Base-by-base conservation (phyloP, 2,888 invertebrate genomes). In the Melanostoma scalare region DNA sequence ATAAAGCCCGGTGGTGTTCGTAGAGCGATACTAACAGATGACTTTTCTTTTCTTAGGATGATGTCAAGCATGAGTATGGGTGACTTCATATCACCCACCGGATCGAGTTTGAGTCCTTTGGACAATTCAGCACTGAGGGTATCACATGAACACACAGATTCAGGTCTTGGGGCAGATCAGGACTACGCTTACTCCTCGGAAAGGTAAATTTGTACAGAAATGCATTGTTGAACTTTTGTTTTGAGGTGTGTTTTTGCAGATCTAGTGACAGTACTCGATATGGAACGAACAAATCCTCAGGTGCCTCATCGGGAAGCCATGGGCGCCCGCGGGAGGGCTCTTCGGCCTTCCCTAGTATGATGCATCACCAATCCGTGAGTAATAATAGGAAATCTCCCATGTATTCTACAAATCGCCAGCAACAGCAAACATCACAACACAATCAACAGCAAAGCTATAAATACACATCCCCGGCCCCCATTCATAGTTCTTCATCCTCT, bases 131-230 rank as follows among this genome's bases (percentile, higher is more conserved):
- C 91, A 0, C 91, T 93, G 10, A 90, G 94, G 85, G 94, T 94
- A 42, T 95, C 94, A 35, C 95, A 95, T 86, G 95, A 95, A 87
- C 95, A 95, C 88, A 95, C 95, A 0, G 95, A 95, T 90, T 95
- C 95, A 0, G 95, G 95, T 0, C 91, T 95, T 4, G 95, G 95
- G 55, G 95, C 94, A 20, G 95, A 95, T 90, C 95, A 95, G 89
- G 95, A 95, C 87, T 95, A 94, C 89, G 94, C 94, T 44, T 94
- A 94, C 90, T 94, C 94, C 84, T 94, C 94, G 38, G 94, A 94
- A 91, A 93, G 94, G 94, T 94, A 90, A 88, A 86, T 36, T 36
- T 4, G 30, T 50, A 36, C 68, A 36, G 2, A 9, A 20, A 30
- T 9, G 3, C 10, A 31, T 20, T 38, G 4, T 2, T 3, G 9